Conservation (phyloP, 2,113 vertebrate species). For the Crotalus horridus region DNA sequence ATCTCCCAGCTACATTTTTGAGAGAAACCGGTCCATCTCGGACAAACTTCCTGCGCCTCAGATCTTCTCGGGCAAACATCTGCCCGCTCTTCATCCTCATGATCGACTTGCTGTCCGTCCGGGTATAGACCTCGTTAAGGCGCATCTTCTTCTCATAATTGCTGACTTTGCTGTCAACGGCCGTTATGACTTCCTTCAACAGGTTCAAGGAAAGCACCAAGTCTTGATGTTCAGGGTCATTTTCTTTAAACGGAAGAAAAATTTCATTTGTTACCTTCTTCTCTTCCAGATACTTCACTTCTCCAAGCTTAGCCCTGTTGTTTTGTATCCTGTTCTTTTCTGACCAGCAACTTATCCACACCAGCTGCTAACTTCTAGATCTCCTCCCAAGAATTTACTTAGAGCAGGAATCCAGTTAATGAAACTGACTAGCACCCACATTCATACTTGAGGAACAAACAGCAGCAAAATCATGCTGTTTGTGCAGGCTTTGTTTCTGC, state of each 20-base stretch:
- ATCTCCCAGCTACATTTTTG: slow-evolving; percentile 77
- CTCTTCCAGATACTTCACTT: background rate
- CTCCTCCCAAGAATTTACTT: background rate
- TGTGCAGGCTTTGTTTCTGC: too few species aligned
- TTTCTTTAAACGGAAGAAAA: slow-evolving; percentile 70
- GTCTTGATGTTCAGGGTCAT: slow-evolving; percentile 79
- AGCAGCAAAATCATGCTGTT: background rate
- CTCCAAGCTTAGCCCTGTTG: background rate
- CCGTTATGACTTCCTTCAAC: slow-evolving; percentile 85
- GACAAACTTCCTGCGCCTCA: slow-evolving; percentile 85
- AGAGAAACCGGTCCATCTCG: slow-evolving; percentile 87
- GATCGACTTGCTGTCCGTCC: slow-evolving; percentile 92
- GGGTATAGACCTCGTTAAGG: slow-evolving; percentile 84
- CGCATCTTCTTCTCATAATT: slow-evolving; percentile 89
- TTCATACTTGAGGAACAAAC: background rate
- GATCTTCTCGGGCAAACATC: slow-evolving; percentile 92
- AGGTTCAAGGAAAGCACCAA: slow-evolving; percentile 80
- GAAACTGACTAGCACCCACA: background rate
- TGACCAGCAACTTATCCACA: background rate
- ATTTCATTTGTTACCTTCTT: fast-evolving
- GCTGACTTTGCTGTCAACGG: slow-evolving; percentile 89
- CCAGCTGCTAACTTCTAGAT: background rate
- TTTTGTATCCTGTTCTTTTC: background rate
- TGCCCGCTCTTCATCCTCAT: slow-evolving; percentile 95
- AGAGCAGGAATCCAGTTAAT: background rate